phyloP scores from a whole-genome alignment of 2,113 vertebrate species.

The Periophthalmus modestus region DNA sequence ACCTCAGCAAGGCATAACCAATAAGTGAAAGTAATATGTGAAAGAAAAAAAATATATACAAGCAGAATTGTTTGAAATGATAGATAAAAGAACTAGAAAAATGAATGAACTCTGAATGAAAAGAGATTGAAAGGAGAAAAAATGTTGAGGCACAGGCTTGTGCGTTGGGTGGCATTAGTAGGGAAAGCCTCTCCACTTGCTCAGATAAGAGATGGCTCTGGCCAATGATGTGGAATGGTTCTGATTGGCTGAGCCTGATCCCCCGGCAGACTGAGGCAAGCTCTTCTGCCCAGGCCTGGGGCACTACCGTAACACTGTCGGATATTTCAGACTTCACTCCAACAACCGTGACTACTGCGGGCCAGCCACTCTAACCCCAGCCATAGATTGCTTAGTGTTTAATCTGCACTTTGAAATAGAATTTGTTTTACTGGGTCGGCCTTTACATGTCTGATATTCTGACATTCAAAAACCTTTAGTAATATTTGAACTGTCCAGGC shows the following conservation, averaged over 20 bases:
- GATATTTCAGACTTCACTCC: conserved; percentile 63
- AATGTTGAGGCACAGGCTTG: conserved; percentile 49
- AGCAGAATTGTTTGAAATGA: conserved; percentile 46
- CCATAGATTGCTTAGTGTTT: conserved; percentile 18
- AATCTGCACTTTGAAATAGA: conserved; percentile 13
- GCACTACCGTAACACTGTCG: conserved; percentile 53
- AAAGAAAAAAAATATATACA: conserved; percentile 49
- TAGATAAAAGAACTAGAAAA: conserved; percentile 33
- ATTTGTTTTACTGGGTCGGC: background rate
- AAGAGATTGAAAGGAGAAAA: conserved; percentile 19
- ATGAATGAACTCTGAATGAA: conserved; percentile 37
- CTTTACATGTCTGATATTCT: background rate
- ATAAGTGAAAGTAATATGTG: conserved; percentile 61
- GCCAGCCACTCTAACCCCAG: conserved; percentile 34
- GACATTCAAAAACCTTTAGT: background rate
- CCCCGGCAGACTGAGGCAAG: conserved; percentile 51
- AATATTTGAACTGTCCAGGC: background rate
- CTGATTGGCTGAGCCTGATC: conserved; percentile 74
- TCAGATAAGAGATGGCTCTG: conserved; percentile 74
- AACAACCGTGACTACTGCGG: conserved; percentile 41
- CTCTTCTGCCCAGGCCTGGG: conserved; percentile 40
- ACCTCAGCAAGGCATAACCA: conserved; percentile 68
- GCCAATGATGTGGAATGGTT: conserved; percentile 76
- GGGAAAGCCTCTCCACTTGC: conserved; percentile 70
- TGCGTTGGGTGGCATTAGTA: conserved; percentile 70